Conservation (phyloP, 2,113 vertebrate genomes). For the Poeciliopsis occidentalis region DNA sequence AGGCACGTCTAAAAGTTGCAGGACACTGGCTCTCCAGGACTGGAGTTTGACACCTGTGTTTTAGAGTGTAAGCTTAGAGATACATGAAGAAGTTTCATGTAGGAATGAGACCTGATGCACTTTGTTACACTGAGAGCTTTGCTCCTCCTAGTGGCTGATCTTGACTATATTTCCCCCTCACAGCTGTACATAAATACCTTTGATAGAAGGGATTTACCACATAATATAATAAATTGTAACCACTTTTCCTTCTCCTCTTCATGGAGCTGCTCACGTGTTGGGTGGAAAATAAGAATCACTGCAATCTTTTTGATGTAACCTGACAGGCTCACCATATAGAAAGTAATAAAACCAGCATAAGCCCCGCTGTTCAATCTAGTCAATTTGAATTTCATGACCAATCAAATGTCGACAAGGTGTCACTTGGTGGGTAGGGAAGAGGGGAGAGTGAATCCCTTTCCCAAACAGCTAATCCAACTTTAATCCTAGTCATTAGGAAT, state of each 20-base stretch:
- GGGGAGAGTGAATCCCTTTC: conserved; percentile 88
- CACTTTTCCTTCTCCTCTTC: conserved; percentile 45
- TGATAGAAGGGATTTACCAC: conserved; percentile 62
- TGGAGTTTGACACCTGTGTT: too few species aligned
- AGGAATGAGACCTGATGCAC: conserved; percentile 35
- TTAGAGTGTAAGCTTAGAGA: conserved; percentile 1
- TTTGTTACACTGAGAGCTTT: conserved; percentile 64
- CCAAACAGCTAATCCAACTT: conserved; percentile 99
- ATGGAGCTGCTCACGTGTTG: conserved; percentile 3
- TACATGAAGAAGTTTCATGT: conserved; percentile 32
- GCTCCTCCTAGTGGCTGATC: conserved; percentile 81
- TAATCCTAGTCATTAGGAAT: conserved; percentile 99
- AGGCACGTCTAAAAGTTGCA: too few species aligned
- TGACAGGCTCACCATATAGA: conserved; percentile 56
- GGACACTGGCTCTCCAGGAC: too few species aligned
- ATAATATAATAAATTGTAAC: conserved; percentile 51
- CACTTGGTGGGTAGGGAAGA: conserved; percentile 84
- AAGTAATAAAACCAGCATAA: conserved; percentile 60
- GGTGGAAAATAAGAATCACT: conserved; percentile 42
- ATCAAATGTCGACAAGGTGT: conserved; percentile 95
- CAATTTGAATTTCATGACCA: conserved; percentile 91
- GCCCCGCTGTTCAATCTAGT: conserved; percentile 69
- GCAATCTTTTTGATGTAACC: conserved; percentile 57
- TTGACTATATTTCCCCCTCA: conserved; percentile 47
- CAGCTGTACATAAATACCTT: conserved; percentile 54